phyloP scores from a whole-genome alignment of 2,113 vertebrate genomes.

The Scomber scombrus region DNA sequence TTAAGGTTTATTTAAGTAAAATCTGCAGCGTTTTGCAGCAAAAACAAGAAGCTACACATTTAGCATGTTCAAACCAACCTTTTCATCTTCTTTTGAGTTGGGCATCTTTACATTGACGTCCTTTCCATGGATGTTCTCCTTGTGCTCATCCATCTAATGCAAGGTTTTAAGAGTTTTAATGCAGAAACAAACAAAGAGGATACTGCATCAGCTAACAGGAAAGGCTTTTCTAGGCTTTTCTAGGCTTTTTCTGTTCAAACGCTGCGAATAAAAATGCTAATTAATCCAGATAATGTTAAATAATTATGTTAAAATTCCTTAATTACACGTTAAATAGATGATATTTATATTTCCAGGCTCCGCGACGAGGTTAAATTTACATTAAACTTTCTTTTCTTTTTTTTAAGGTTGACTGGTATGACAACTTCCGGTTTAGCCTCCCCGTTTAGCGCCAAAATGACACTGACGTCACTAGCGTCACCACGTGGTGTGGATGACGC shows the following conservation, averaged over 20 bases:
- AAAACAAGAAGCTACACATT: not conserved
- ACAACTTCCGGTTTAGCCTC: constrained; percentile 71
- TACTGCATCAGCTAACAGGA: not conserved
- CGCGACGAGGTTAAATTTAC: not conserved
- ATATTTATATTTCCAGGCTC: not conserved
- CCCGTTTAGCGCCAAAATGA: constrained; percentile 69
- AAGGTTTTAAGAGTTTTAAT: not conserved
- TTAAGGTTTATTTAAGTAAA: no score
- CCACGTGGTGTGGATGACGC: constrained; percentile 29
- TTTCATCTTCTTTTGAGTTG: constrained; percentile 40
- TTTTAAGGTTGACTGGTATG: not conserved
- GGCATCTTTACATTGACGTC: constrained; percentile 71
- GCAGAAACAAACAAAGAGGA: not conserved
- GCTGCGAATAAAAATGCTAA: accelerated
- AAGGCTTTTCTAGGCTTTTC: not conserved
- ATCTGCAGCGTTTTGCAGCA: not conserved
- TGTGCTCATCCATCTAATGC: constrained; percentile 80
- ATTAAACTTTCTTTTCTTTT: constrained; percentile 30
- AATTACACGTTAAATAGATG: not conserved
- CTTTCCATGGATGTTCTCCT: constrained; percentile 75
- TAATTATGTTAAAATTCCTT: not conserved
- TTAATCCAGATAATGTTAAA: not conserved
- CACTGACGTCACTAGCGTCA: not conserved
- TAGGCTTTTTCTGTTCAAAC: not conserved
- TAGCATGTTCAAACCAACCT: constrained; percentile 46